Conservation (phyloP, 1,140 invertebrate genomes). For the Ips nitidus region DNA sequence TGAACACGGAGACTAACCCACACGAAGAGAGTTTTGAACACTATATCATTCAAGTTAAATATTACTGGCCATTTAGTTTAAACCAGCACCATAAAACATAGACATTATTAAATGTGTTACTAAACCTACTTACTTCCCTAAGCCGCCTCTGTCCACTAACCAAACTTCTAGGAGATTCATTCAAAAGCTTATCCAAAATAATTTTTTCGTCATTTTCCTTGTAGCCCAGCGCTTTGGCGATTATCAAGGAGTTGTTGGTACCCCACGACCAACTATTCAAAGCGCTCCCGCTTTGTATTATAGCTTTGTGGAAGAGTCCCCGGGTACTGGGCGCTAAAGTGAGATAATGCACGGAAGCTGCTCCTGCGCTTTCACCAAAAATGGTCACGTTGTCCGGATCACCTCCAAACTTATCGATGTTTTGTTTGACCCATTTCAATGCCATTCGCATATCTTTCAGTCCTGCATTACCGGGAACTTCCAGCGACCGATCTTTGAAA, state of each 20-base stretch:
- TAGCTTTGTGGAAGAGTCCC: slow-evolving; percentile 60
- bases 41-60: no score
- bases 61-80: no score
- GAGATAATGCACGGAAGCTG: slow-evolving; percentile 43
- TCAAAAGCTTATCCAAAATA: slow-evolving; percentile 46
- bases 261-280: slow-evolving; percentile 43
- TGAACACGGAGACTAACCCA: no score
- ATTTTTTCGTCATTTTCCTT: slow-evolving; percentile 37
- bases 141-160: slow-evolving; percentile 47
- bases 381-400: slow-evolving; percentile 50
- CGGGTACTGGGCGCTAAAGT: slow-evolving; percentile 37
- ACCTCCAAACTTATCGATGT: slow-evolving; percentile 56
- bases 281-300: slow-evolving; percentile 60
- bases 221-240: slow-evolving; percentile 38
- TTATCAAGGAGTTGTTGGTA: slow-evolving; percentile 24
- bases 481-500: slow-evolving; percentile 49
- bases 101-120: no score
- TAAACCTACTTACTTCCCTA: slow-evolving; percentile 44
- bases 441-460: slow-evolving; percentile 62
- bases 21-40: no score
- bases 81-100: no score
- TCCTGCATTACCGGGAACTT: slow-evolving; percentile 61
- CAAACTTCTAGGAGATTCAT: slow-evolving; percentile 49
- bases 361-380: slow-evolving; percentile 57
- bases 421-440: slow-evolving; percentile 59